Evolutionary conservation across 1,140 invertebrate species (phyloP).

Genomic region (Plectrocnemia conspersa): DNA sequence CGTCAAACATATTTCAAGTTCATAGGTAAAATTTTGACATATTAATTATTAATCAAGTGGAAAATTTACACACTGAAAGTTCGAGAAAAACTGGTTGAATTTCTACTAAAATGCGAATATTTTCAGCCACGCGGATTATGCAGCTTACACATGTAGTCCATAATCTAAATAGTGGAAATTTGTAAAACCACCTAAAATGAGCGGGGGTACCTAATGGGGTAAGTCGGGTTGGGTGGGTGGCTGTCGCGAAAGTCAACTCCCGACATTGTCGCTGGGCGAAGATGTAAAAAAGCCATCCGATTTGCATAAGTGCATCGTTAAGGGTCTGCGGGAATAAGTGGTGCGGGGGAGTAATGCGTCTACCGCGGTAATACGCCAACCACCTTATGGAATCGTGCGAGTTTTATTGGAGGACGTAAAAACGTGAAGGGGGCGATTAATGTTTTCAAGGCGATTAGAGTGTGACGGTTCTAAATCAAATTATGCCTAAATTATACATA

Average conservation of each 20-base stretch:
- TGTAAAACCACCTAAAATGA: neutral
- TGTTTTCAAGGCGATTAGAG: too few relatives aligned
- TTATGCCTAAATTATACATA: too few relatives aligned
- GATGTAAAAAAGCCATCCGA: slow-evolving; percentile 36
- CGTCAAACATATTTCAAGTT: too few relatives aligned
- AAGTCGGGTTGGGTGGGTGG: slow-evolving; percentile 2
- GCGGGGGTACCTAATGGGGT: too few relatives aligned
- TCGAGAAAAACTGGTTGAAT: too few relatives aligned
- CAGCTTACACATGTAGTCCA: slow-evolving; percentile 3
- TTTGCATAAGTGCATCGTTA: slow-evolving; percentile 37
- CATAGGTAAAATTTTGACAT: too few relatives aligned
- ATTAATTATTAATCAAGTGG: too few relatives aligned
- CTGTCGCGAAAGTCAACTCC: slow-evolving; percentile 1
- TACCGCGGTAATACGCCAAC: slow-evolving; percentile 14
- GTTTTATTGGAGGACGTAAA: slow-evolving; percentile 3
- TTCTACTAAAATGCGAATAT: too few relatives aligned
- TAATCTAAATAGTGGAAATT: neutral
- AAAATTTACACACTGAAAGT: too few relatives aligned
- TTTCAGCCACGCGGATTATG: too few relatives aligned
- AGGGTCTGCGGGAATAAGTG: slow-evolving; percentile 25
- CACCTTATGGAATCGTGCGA: slow-evolving; percentile 6
- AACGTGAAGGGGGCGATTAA: slow-evolving; percentile 1
- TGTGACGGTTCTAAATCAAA: too few relatives aligned
- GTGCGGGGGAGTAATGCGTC: slow-evolving; percentile 21
- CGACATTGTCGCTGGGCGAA: slow-evolving; percentile 15